These are phyloP conservation scores for Himantopus leucocephalus DNA, from an alignment of 2,113 vertebrate species.

Conservation along the genomic window DNA sequence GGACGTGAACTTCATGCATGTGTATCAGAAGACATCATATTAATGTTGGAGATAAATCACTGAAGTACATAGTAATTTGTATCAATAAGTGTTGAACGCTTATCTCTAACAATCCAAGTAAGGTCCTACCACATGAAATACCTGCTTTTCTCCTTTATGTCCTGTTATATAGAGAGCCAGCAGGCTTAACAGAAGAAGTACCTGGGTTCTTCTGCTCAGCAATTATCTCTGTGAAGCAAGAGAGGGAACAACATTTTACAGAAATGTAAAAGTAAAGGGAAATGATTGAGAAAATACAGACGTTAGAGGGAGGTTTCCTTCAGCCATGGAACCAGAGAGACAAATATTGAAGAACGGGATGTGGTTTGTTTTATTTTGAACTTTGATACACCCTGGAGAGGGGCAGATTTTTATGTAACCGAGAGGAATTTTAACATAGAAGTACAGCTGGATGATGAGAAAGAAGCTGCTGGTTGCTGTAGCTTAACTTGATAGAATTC, in stretches of 20 bases:
- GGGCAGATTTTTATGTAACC: background rate
- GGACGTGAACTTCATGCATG: background rate
- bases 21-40: background rate
- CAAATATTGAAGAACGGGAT: background rate
- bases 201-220: background rate
- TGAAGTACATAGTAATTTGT: background rate
- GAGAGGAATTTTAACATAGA: background rate
- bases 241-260: background rate
- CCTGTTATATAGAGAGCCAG: background rate
- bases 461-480: background rate
- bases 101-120: background rate
- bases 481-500: conserved; percentile 12
- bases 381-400: background rate
- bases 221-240: background rate
- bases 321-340: background rate
- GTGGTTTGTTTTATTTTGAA: background rate
- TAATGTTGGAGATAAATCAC: background rate
- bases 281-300: background rate
- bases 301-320: background rate
- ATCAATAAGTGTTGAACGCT: background rate
- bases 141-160: background rate
- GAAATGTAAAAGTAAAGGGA: background rate
- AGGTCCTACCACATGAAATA: background rate
- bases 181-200: background rate
- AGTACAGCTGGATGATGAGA: background rate